phyloP scores from a whole-genome alignment of 1,140 invertebrate species.

The Drosophila varians region DNA sequence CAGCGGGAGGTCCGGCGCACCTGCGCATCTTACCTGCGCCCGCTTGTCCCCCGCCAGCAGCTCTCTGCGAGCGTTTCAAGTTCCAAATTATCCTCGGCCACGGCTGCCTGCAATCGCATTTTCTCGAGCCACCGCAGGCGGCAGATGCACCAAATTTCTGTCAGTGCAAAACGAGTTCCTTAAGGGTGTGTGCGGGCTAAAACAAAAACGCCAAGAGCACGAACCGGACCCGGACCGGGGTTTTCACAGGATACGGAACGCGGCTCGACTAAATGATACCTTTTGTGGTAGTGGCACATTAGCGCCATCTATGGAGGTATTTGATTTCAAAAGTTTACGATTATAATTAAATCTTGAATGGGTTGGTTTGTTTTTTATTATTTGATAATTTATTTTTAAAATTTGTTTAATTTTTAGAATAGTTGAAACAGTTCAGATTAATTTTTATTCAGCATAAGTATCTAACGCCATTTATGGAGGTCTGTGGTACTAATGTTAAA shows the following conservation, averaged over 20 bases:
- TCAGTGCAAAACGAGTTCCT: conserved; percentile 74
- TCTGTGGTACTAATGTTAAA: too few relatives aligned
- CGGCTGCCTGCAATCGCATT: conserved; percentile 36
- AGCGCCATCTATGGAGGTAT: neutral
- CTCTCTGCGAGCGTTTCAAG: conserved; percentile 20
- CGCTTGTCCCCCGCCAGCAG: conserved; percentile 9
- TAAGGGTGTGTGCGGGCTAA: conserved; percentile 58
- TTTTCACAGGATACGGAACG: conserved; percentile 7
- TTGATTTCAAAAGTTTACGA: neutral
- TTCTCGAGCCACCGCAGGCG: conserved; percentile 12
- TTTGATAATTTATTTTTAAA: too few relatives aligned
- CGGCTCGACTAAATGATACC: neutral
- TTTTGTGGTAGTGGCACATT: neutral
- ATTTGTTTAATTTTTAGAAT: too few relatives aligned
- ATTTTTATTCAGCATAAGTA: too few relatives aligned
- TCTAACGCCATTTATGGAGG: too few relatives aligned
- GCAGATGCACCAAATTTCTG: conserved; percentile 49
- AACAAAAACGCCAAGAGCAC: conserved; percentile 23
- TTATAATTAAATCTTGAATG: too few relatives aligned
- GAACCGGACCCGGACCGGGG: conserved; percentile 2
- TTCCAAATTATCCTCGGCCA: conserved; percentile 44
- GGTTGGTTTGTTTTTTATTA: too few relatives aligned
- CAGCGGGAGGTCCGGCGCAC: conserved; percentile 33
- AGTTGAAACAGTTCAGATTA: too few relatives aligned
- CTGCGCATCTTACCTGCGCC: conserved; percentile 55